Evolutionary conservation across 64 coral and sea anemone genomes (phyloP), one percentile per base, ranked within the genome.

Genomic region (Actinia equina): DNA sequence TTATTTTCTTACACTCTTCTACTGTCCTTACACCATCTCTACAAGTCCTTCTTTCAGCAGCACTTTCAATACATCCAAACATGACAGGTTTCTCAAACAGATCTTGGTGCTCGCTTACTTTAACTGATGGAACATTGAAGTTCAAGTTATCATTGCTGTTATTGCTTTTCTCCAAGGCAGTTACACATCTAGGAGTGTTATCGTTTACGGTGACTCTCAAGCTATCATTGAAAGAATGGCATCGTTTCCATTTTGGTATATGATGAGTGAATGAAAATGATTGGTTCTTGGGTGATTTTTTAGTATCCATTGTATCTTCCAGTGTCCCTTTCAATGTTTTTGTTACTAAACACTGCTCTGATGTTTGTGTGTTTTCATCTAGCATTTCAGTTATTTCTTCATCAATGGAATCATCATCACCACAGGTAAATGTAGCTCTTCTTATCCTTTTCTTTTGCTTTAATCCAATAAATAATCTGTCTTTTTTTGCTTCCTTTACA

Each of bases 1-100:
- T 23, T 45, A 67, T 77, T 77, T 45, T 19, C 57, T 86, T 86
- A 82, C 89, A 91, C 76, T 91, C 89, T 22, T 80, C 89, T 58
- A 91, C 14, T 55, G 64, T 86, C 2, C 89, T 82, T 7, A 74
- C 6, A 74, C 69, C 69, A 74, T 74, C 69, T n/a, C 23, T 74
- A 1, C 69, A 74, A 14, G 25, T 74, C 27, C 25, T 74, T 74
- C 69, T 74, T 41, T 74, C 69, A 37, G 12, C 55, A 11, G 55
- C 7, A 30, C 20, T 74, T 13, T 74, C 26, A 27, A 27, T 26
- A 30, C 25, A 30, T 74, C 14, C 8, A 74, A 41, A 74, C 23
- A 30, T 30, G 25, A 65, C 62, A 65, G 19, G 19, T n/a, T 41
- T 74, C 7, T 30, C 69, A 10, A 25, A 15, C 25, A 30, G 1